Percentiles rank a stretch among this genome's conserved stretches.
Evolutionary conservation across 2,888 invertebrate species (phyloP).

Genomic region (Synanthedon andrenaeformis): DNA sequence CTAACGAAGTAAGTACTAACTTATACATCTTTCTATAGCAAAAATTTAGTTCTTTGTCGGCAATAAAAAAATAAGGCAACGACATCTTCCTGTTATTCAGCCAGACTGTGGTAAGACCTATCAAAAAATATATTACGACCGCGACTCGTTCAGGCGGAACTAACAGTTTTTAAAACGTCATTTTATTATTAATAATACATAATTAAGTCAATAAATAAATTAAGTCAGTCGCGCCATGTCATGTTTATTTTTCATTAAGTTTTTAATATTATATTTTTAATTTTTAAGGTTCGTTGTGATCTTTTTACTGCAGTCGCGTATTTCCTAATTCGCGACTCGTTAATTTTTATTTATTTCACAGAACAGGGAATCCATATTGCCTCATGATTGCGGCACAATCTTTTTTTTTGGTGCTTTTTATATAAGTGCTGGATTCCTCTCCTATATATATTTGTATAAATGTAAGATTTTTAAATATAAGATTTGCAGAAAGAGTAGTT

Average conservation of each 20-base stretch:
- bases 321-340: constrained; percentile 12
- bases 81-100: constrained; percentile 2
- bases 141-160: constrained; percentile 29
- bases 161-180: constrained; percentile 20
- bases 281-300: constrained; percentile 24
- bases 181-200: constrained; percentile 25
- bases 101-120: not conserved
- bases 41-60: too few relatives aligned
- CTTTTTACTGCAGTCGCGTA: constrained; percentile 8
- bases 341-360: constrained; percentile 18
- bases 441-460: constrained; percentile 2
- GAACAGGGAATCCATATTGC: constrained; percentile 3
- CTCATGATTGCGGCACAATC: constrained; percentile 17
- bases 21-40: too few relatives aligned
- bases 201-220: constrained; percentile 38
- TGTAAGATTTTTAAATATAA: constrained; percentile 31
- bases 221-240: constrained; percentile 68
- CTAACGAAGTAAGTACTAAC: too few relatives aligned
- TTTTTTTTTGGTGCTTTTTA: constrained; percentile 4
- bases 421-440: constrained; percentile 1
- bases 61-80: constrained; percentile 3
- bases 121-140: not conserved
- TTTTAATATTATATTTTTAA: constrained; percentile 16
- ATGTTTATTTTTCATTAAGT: constrained; percentile 35
- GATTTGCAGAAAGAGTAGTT: constrained; percentile 33